phyloP scores from a whole-genome alignment of 2,888 invertebrate genomes.

The Deilephila elpenor region DNA sequence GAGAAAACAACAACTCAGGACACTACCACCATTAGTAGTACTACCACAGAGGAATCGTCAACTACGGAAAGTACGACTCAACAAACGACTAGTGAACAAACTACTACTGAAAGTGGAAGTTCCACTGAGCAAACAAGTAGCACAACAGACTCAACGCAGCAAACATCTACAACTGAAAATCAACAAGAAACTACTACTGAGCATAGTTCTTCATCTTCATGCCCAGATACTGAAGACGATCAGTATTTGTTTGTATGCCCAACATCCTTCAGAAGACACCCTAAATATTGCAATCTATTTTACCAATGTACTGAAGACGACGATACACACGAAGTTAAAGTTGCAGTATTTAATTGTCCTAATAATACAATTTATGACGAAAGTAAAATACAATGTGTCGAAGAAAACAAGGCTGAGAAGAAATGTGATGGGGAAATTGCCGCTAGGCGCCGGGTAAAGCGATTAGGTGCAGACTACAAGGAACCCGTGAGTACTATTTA shows the following conservation, averaged over 20 bases:
- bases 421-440: slow-evolving; percentile 85
- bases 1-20: slow-evolving; percentile 44
- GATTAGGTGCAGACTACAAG: slow-evolving; percentile 75
- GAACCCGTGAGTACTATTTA: slow-evolving; percentile 82
- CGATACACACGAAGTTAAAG: slow-evolving; percentile 88
- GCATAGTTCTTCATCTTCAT: slow-evolving; percentile 53
- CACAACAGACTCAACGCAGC: slow-evolving; percentile 43
- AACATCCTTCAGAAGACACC: slow-evolving; percentile 92
- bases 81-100: slow-evolving; percentile 34
- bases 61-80: slow-evolving; percentile 39
- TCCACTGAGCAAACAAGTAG: slow-evolving; percentile 41
- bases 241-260: slow-evolving; percentile 91
- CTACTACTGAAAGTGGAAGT: slow-evolving; percentile 45
- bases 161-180: slow-evolving; percentile 51
- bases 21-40: slow-evolving; percentile 41
- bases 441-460: slow-evolving; percentile 82
- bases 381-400: slow-evolving; percentile 88
- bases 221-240: slow-evolving; percentile 86
- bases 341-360: slow-evolving; percentile 90
- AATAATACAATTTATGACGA: slow-evolving; percentile 91
- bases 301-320: slow-evolving; percentile 91
- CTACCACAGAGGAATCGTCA: slow-evolving; percentile 37
- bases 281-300: slow-evolving; percentile 92
- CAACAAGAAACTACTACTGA: slow-evolving; percentile 45
- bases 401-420: slow-evolving; percentile 84